phyloP scores from a whole-genome alignment of 37 sponge, comb jelly and placozoan genomes.

The Diacarnus erythraeanus region DNA sequence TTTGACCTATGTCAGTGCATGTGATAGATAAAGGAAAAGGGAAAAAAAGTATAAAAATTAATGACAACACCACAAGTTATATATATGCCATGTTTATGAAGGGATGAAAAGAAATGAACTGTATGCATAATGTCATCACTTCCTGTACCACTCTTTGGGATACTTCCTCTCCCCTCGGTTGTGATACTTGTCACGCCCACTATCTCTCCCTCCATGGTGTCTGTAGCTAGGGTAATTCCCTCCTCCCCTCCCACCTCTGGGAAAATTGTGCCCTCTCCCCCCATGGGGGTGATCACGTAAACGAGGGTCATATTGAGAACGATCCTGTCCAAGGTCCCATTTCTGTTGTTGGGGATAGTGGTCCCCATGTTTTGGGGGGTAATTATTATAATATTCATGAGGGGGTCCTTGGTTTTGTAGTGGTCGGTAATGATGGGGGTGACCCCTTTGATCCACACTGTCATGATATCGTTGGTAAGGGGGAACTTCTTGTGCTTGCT shows the following conservation, averaged over 20 bases:
- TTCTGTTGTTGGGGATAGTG: neutral
- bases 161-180: neutral
- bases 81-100: neutral
- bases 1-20: no score
- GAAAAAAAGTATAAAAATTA: neutral
- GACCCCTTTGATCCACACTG: neutral
- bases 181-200: neutral
- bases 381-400: slow-evolving; percentile 1
- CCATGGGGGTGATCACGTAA: neutral
- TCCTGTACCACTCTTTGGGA: slow-evolving; percentile 19
- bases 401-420: slow-evolving; percentile 11
- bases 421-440: neutral
- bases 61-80: neutral
- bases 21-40: no score
- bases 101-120: neutral
- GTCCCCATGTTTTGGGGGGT: neutral
- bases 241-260: neutral
- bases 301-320: neutral
- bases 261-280: neutral
- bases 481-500: neutral
- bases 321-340: neutral
- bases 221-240: neutral
- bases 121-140: neutral
- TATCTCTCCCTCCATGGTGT: neutral
- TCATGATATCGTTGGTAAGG: slow-evolving; percentile 8